Percentiles rank a stretch among this genome's conserved stretches.
Evolutionary conservation across 2,113 vertebrate species (phyloP).

Genomic region (Syngnathus floridae): DNA sequence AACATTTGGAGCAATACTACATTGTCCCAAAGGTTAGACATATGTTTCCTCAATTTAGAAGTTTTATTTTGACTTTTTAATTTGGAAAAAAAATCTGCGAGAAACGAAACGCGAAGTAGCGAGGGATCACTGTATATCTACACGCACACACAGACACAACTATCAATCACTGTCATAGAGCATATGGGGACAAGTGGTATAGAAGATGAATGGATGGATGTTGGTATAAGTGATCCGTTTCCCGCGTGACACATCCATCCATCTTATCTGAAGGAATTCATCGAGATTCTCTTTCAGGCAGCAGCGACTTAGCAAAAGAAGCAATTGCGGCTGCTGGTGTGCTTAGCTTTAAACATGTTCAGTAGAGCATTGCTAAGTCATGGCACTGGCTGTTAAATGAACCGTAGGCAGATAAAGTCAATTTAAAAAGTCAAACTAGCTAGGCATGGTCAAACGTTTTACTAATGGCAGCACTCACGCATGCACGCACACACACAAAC

Average conservation of each 20-base stretch:
- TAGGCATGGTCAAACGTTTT: neutral
- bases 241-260: neutral
- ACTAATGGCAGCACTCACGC: neutral
- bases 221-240: neutral
- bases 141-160: too few species aligned
- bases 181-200: too few species aligned
- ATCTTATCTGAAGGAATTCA: conserved; percentile 3
- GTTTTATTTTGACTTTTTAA: too few species aligned
- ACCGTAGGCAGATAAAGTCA: conserved; percentile 9
- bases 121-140: too few species aligned
- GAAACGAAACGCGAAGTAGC: too few species aligned
- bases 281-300: neutral
- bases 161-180: too few species aligned
- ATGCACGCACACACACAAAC: neutral
- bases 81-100: too few species aligned
- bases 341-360: conserved; percentile 16
- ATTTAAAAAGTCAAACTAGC: neutral
- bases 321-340: conserved; percentile 7
- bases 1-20: too few species aligned
- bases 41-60: too few species aligned
- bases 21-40: too few species aligned
- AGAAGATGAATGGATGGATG: neutral
- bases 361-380: conserved; percentile 31
- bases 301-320: conserved; percentile 25
- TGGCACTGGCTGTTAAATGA: conserved; percentile 32